These are phyloP conservation scores for Panthera uncia DNA, from an alignment of 2,113 vertebrate genomes.

Conservation along the genomic window DNA sequence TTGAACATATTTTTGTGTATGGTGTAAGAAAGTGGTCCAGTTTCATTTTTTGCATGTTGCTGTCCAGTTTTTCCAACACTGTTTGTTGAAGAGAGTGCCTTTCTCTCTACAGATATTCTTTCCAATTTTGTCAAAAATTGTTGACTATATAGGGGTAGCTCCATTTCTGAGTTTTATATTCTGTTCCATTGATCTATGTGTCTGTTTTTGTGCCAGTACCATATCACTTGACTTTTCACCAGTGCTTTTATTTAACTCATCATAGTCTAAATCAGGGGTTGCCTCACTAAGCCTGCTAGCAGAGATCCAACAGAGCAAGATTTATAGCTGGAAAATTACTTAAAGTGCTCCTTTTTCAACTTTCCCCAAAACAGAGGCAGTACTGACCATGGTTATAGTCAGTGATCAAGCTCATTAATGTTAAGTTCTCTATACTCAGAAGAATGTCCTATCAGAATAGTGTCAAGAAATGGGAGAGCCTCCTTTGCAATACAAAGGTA, in stretches of 20 bases:
- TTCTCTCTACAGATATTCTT: too few relatives aligned
- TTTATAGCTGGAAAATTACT: neutral
- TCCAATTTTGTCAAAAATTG: too few relatives aligned
- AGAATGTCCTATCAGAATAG: neutral
- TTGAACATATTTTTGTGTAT: too few relatives aligned
- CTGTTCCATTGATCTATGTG: too few relatives aligned
- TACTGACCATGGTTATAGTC: neutral
- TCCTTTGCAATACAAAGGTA: neutral
- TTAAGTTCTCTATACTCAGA: neutral
- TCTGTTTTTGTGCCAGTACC: too few relatives aligned
- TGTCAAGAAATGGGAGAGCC: neutral
- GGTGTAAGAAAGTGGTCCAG: too few relatives aligned
- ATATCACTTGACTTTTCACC: neutral
- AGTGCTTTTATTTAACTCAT: constrained; percentile 36
- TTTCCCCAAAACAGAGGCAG: neutral
- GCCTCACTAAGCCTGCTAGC: constrained; percentile 16
- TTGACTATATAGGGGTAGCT: too few relatives aligned
- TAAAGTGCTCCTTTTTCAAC: neutral
- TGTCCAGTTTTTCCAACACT: too few relatives aligned
- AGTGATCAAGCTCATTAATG: neutral
- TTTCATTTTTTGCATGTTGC: too few relatives aligned
- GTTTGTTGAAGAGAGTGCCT: too few relatives aligned
- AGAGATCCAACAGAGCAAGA: neutral
- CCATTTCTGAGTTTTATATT: too few relatives aligned
- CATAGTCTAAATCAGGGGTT: neutral